A percentile compares a stretch with the other conserved stretches of the same genome.
Evolutionary conservation across 1,140 invertebrate genomes (phyloP).

Genomic region (Lepidurus arcticus): DNA sequence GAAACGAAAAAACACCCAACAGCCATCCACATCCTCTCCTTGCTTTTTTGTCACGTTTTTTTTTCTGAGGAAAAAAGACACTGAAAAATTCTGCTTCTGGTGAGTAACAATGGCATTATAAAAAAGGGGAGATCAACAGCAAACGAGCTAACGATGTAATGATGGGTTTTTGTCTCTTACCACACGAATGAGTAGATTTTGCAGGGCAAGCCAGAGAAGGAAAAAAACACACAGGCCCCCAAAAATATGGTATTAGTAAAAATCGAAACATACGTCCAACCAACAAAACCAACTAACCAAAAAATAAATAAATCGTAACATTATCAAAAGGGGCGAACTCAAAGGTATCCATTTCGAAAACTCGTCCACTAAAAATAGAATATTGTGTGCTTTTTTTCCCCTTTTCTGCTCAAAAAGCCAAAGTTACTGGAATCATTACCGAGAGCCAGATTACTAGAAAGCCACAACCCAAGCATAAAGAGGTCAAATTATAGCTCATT

Average conservation of each 20-base stretch:
- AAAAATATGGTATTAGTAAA: constrained; percentile 22
- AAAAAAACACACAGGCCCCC: constrained; percentile 21
- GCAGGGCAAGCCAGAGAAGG: constrained; percentile 16
- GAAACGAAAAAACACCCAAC: not conserved
- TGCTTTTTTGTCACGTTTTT: not conserved
- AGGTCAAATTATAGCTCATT: not conserved
- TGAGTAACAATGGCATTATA: constrained; percentile 1
- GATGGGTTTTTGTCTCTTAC: not conserved
- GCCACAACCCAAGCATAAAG: not conserved
- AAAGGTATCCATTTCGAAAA: not conserved
- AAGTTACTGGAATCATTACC: not conserved
- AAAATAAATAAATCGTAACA: not conserved
- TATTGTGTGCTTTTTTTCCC: not conserved
- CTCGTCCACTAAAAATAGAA: not conserved
- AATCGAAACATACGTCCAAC: constrained; percentile 19
- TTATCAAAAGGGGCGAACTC: not conserved
- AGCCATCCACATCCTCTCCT: not conserved
- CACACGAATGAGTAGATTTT: constrained; percentile 14
- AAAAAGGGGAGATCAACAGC: constrained; percentile 13
- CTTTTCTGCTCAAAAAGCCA: not conserved
- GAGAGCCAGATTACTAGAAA: not conserved
- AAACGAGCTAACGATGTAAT: constrained; percentile 19
- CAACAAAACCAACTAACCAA: not conserved
- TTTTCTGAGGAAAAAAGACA: not conserved
- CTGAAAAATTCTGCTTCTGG: not conserved